Base-by-base conservation (phyloP, 2,113 vertebrate genomes). In the Ochotona princeps region DNA sequence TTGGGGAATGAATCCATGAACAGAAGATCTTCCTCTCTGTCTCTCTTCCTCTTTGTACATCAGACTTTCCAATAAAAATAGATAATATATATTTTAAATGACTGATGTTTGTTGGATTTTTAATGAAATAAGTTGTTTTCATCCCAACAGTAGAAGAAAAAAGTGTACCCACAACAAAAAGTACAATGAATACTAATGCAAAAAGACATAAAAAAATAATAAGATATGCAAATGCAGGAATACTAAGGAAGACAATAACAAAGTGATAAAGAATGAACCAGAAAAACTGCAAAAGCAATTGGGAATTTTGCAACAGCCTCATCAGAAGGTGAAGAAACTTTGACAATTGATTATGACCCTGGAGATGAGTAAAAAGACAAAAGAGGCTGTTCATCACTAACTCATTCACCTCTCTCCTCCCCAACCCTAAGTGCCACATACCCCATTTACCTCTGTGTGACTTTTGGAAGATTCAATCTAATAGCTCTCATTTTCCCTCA, bases 311-410 rank as follows among this genome's bases (percentile, higher is more conserved):
- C 18, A 69, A 44, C 12, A 44, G 30, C 32, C 15, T n/a, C 18
- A 38, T 21, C 1, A 61, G 38, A 51, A 70, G 1, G 49, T 73
- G 61, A 32, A 15, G 4, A 80, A 80, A 54, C 26, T 79, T 35
- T 72, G 72, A 61, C 60, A 72, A 57, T 35, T n/a, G 49, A 57
- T 44, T 25, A 23, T 15, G 57, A 23, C 21, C 47, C 63, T n/a
- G 70, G 78, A 35, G 5, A 47, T 35, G 28, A 38, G 18, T 76
- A 67, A 54, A 65, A 13, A 32, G 3, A 18, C 28, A 4, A 0
- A 26, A 63, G 26, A 63, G 15, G 2, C 38, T 0, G 8, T 44
- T 38, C 8, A 8, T 0, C 6, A 4, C 3, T 28, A 1, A 38
- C n/a, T 32, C 8, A 7, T 28, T 75, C 7, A 15, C 17, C 44